Base-by-base conservation (phyloP, 2,113 vertebrate species). In the Macquaria ambigua region DNA sequence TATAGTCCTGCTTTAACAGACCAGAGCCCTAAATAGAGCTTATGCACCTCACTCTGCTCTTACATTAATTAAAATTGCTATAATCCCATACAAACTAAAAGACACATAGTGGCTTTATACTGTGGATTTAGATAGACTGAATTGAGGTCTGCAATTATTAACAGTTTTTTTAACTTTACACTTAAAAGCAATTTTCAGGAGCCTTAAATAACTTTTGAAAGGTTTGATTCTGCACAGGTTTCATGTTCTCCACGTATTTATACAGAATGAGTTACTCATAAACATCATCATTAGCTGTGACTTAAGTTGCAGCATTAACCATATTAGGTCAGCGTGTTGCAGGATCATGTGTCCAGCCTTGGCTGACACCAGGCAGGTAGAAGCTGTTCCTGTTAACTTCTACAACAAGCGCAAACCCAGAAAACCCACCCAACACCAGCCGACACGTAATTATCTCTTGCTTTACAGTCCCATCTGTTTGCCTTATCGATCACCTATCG, bases 401-500 rank as follows among this genome's bases (percentile, higher is more conserved):
- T 37, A 31, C 21, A 41, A 39, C 23, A 7, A 55, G 46, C 59
- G 10, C 69, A 15, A 71, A 39, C 76, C 9, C 4, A 14, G 14
- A 67, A 58, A 82, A 20, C 8, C 48, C 1, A 3, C 15, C 41
- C 3, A 18, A 31, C 37, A 25, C 16, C 72, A 52, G 34, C 66
- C 37, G 15, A 82, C 74, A 52, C 4, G 39, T 74, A 46, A 78
- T 82, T 69, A 68, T 77, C 74, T 66, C 67, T 34, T 75, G 58
- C 78, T 80, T 90, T 70, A 79, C 77, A 55, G 77, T 76, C 67
- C 46, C 64, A 64, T 88, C 81, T 63, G 79, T 81, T 88, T 75
- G 48, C 83, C 34, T 80, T 77, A 90, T 90, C n/a, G 86, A 92
- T 90, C 81, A 50, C 3, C 18, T 11, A 78, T 77, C 6, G 48